These are phyloP conservation scores for Anguilla megastoma DNA, from an alignment of 2,797 vertebrate species.

Conservation along the genomic window DNA sequence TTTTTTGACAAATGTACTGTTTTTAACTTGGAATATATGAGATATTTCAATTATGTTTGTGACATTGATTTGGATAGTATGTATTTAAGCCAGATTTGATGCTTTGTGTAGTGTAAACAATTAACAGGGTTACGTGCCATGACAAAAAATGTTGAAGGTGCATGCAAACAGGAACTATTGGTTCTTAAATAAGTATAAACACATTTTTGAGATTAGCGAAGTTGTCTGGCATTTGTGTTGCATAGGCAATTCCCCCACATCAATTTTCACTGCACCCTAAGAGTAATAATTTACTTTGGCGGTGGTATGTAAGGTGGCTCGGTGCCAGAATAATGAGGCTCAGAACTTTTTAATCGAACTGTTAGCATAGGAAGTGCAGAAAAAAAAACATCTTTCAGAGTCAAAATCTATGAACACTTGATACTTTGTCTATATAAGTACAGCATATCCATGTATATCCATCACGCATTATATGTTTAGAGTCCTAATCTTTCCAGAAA, in stretches of 20 bases:
- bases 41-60: too few relatives aligned
- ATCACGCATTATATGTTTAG: too few relatives aligned
- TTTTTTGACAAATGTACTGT: too few relatives aligned
- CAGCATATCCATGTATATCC: too few relatives aligned
- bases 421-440: neutral
- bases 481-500: too few relatives aligned
- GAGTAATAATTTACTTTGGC: neutral
- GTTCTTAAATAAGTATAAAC: neutral
- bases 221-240: neutral
- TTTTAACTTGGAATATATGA: too few relatives aligned
- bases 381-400: neutral
- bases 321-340: neutral
- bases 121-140: too few relatives aligned
- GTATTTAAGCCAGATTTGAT: too few relatives aligned
- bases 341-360: neutral
- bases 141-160: too few relatives aligned
- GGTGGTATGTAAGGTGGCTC: neutral
- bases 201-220: neutral
- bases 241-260: neutral
- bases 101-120: too few relatives aligned
- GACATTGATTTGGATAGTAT: too few relatives aligned
- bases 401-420: neutral
- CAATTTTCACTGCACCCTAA: neutral
- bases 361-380: neutral
- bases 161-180: neutral